Conservation (phyloP, 2,113 vertebrate species). For the Oreocharis arfaki region DNA sequence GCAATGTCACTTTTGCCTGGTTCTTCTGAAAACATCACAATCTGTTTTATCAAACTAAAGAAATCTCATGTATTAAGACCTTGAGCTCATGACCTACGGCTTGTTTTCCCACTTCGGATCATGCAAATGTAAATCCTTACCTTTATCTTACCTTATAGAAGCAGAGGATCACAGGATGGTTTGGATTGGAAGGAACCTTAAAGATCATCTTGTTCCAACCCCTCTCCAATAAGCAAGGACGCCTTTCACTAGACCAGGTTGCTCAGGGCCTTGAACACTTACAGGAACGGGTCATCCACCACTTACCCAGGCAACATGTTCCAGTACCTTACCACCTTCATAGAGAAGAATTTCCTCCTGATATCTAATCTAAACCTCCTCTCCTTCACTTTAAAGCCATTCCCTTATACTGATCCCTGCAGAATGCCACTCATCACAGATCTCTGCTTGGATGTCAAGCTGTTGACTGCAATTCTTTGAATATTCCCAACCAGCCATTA, state of each 20-base stretch:
- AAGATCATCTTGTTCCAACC: neutral
- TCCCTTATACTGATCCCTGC: neutral
- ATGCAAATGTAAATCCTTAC: neutral
- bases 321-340: no score
- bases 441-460: neutral
- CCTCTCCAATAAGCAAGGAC: neutral
- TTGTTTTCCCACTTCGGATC: neutral
- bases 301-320: neutral
- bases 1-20: neutral
- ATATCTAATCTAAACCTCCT: neutral
- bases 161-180: neutral
- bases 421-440: accelerated
- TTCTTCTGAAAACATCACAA: neutral
- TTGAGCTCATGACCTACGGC: neutral
- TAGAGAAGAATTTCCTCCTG: neutral
- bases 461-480: neutral
- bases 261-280: neutral
- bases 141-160: neutral
- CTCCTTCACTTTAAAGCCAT: neutral
- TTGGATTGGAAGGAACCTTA: neutral
- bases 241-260: neutral
- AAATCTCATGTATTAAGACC: neutral
- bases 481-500: no score
- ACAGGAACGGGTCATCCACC: neutral
- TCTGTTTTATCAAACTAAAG: constrained; percentile 19